Percentiles rank a stretch among this genome's conserved stretches.
Evolutionary conservation across 2,888 invertebrate species (phyloP).

Genomic region (Ormyrus nitidulus): DNA sequence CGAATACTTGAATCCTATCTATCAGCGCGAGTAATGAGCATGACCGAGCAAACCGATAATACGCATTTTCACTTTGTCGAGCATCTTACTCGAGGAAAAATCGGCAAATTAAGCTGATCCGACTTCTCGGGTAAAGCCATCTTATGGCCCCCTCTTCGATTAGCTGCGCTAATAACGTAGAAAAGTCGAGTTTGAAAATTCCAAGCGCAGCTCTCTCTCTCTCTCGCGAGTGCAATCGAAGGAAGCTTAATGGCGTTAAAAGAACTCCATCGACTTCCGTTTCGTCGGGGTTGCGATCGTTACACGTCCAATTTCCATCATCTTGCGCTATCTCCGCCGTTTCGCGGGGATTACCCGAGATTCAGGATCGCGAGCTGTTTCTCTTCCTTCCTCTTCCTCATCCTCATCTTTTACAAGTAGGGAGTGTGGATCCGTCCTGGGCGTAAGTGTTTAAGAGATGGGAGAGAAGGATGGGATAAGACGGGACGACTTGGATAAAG

Average conservation of each 20-base stretch:
- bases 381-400: slow-evolving; percentile 30
- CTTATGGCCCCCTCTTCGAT: slow-evolving; percentile 2
- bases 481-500: slow-evolving; percentile 45
- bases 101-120: neutral
- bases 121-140: neutral
- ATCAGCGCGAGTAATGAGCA: no score
- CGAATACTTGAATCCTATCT: no score
- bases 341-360: slow-evolving; percentile 51
- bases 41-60: no score
- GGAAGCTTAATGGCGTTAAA: slow-evolving; percentile 43
- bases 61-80: no score
- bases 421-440: neutral
- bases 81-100: neutral
- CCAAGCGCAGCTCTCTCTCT: slow-evolving; percentile 23
- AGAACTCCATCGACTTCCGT: slow-evolving; percentile 43
- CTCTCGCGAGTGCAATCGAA: neutral
- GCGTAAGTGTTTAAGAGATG: slow-evolving; percentile 48
- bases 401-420: neutral
- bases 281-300: slow-evolving; percentile 32
- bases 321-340: slow-evolving; percentile 41
- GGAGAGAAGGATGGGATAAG: slow-evolving; percentile 48
- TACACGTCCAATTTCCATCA: slow-evolving; percentile 53
- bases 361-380: slow-evolving; percentile 30
- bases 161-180: slow-evolving; percentile 38
- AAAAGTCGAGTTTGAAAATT: slow-evolving; percentile 28